Evolutionary conservation across 2,113 vertebrate species (phyloP).

Genomic region (Chionis minor): DNA sequence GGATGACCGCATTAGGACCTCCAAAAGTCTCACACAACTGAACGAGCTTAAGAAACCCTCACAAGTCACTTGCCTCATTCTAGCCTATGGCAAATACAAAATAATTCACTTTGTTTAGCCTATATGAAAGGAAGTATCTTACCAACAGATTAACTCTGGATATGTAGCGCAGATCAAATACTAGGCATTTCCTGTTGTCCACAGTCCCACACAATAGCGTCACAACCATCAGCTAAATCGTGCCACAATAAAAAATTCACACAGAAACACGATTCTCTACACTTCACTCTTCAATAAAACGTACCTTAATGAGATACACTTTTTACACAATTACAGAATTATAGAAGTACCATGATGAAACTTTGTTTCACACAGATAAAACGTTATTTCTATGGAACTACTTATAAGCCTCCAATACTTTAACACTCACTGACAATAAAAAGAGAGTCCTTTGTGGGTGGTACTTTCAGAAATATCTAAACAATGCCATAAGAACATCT

Average conservation of each 20-base stretch:
- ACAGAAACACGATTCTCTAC: neutral
- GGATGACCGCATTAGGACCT: neutral
- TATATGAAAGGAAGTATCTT: neutral
- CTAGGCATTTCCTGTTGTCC: neutral
- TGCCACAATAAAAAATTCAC: neutral
- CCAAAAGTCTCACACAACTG: neutral
- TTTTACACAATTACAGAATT: neutral
- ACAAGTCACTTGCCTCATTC: neutral
- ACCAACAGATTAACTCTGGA: neutral
- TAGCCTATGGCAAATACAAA: neutral
- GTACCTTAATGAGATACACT: neutral
- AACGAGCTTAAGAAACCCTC: neutral
- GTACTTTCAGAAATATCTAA: slow-evolving; percentile 3
- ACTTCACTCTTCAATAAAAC: neutral
- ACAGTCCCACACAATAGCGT: neutral
- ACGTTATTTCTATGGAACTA: slow-evolving; percentile 9
- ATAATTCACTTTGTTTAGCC: neutral
- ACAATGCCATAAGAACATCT: neutral
- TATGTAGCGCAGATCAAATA: neutral
- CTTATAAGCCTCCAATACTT: neutral
- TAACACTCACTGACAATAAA: neutral
- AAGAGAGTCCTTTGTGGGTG: neutral
- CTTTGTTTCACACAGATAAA: neutral
- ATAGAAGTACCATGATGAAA: neutral
- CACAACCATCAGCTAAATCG: neutral